Conservation (phyloP, 2,888 invertebrate genomes). For the Callimorpha dominula region DNA sequence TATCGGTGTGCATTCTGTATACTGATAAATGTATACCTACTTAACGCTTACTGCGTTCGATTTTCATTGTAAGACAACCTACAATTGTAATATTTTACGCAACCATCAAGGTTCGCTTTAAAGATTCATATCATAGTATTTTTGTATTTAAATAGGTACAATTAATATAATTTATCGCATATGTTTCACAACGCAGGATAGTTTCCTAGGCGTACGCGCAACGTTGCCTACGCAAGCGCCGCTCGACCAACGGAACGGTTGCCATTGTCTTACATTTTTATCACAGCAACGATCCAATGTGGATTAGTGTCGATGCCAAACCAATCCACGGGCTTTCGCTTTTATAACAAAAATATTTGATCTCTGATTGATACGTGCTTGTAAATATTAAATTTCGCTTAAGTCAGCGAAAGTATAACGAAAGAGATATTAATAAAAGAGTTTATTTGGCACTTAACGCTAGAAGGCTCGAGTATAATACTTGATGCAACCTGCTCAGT, state of each 20-base stretch:
- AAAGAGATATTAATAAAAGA: constrained; percentile 6
- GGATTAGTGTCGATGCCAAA: constrained; percentile 73
- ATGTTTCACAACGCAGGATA: constrained; percentile 62
- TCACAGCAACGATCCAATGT: constrained; percentile 67
- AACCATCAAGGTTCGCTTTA: constrained; percentile 42
- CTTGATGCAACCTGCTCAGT: too few relatives aligned
- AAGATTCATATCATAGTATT: constrained; percentile 48
- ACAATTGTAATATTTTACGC: constrained; percentile 41
- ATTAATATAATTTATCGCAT: constrained; percentile 59
- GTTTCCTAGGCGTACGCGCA: constrained; percentile 52
- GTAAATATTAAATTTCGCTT: constrained; percentile 30
- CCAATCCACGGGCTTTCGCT: constrained; percentile 58
- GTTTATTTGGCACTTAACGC: too few relatives aligned
- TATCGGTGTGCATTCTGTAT: neutral
- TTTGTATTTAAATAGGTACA: constrained; percentile 52
- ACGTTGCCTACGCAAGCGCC: constrained; percentile 58
- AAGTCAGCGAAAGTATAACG: constrained; percentile 19
- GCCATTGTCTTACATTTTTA: constrained; percentile 71
- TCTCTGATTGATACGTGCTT: constrained; percentile 35
- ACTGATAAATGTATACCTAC: neutral
- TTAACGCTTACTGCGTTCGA: constrained; percentile 40
- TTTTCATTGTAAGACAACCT: constrained; percentile 39
- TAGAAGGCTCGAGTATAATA: too few relatives aligned
- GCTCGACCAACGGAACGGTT: constrained; percentile 56
- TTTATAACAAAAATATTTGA: constrained; percentile 44